Conservation (phyloP, 2,797 vertebrate species). For the Hyperoplus lanceolatus region DNA sequence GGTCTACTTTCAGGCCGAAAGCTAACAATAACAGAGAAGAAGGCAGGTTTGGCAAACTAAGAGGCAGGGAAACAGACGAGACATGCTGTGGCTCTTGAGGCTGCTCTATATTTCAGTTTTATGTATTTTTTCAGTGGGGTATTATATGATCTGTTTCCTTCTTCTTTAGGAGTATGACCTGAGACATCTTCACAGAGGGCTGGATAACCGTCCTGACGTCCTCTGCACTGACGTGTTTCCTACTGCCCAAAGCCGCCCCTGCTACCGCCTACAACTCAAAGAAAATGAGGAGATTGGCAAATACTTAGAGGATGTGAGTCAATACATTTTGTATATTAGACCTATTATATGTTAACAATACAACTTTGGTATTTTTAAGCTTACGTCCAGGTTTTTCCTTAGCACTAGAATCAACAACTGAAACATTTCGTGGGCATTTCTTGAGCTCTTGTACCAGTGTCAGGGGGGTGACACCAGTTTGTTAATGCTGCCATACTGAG, state of each 20-base stretch:
- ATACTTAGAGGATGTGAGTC: conserved; percentile 87
- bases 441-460: too few species aligned
- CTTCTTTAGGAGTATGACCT: conserved; percentile 69
- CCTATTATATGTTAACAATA: not conserved
- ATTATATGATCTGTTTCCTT: conserved; percentile 38
- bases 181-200: conserved; percentile 61
- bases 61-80: not conserved
- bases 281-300: conserved; percentile 85
- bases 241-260: conserved; percentile 63
- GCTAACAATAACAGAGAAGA: not conserved
- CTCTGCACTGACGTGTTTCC: conserved; percentile 71
- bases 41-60: not conserved
- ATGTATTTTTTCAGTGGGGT: not conserved
- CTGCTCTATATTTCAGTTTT: not conserved
- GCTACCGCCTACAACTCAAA: conserved; percentile 82
- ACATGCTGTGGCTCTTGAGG: not conserved
- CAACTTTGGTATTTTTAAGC: too few species aligned
- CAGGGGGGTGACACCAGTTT: too few species aligned
- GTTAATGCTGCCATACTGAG: too few species aligned
- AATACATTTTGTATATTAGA: not conserved
- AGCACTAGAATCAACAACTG: too few species aligned
- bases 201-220: conserved; percentile 41
- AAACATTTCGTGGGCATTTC: too few species aligned
- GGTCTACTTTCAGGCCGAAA: not conserved
- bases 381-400: too few species aligned